Conservation (phyloP, 2,113 vertebrate species). For the Lanius collurio region DNA sequence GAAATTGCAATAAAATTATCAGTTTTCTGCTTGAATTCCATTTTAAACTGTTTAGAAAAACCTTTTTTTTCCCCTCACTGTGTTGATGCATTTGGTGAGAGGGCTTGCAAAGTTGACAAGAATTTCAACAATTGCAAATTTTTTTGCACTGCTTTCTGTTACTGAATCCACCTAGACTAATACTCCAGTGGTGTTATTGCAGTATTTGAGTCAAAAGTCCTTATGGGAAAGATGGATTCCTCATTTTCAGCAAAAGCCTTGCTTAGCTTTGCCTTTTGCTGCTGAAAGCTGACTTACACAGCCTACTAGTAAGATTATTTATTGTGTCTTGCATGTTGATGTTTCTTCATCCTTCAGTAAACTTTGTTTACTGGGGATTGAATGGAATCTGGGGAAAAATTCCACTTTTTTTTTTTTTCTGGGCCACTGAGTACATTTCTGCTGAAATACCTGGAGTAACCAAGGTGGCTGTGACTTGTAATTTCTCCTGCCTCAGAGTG, state of each 20-base stretch:
- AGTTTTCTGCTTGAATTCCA: background rate
- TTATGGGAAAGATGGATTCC: background rate
- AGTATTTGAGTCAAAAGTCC: background rate
- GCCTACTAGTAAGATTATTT: background rate
- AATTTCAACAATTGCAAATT: background rate
- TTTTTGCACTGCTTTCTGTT: background rate
- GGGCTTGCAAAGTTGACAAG: background rate
- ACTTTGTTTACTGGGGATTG: background rate
- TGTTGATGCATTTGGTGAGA: background rate
- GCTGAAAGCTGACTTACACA: background rate
- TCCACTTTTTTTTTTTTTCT: background rate
- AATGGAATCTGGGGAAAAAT: background rate
- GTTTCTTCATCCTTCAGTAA: background rate
- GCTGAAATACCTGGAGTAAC: background rate
- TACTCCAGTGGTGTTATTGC: background rate
- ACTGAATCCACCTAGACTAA: background rate
- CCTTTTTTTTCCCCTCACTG: accelerated
- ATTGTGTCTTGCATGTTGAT: background rate
- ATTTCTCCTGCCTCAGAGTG: background rate
- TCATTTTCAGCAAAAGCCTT: background rate
- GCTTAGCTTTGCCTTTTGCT: background rate
- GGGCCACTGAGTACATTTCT: background rate
- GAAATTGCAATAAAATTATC: background rate
- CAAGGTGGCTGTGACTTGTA: background rate
- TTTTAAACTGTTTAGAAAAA: background rate